Percentiles rank a stretch among this genome's conserved stretches.
Conservation (phyloP, 53 echinoderm and acorn worm species). For the Echinarachnius parma region DNA sequence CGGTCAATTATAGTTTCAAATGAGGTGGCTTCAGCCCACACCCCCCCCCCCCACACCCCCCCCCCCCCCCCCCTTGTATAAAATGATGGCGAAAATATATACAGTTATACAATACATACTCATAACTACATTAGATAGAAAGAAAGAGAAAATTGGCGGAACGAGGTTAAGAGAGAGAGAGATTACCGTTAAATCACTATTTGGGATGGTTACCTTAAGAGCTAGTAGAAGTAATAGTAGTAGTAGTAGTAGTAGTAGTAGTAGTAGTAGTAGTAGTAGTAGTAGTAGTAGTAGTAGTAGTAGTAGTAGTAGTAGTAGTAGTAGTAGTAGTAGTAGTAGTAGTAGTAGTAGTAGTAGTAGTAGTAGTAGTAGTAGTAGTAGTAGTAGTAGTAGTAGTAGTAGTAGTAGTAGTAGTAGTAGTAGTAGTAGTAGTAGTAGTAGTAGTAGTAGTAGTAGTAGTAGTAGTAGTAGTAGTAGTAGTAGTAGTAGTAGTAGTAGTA, state of each 20-base stretch:
- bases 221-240: background rate
- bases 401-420: background rate
- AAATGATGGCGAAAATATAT: too few species aligned
- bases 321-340: background rate
- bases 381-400: background rate
- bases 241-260: background rate
- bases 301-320: background rate
- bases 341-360: constrained; percentile 2
- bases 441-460: background rate
- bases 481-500: constrained; percentile 1
- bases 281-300: constrained; percentile 2
- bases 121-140: too few species aligned
- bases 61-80: too few species aligned
- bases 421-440: background rate
- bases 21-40: too few species aligned
- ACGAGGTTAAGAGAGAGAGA: too few species aligned
- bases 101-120: too few species aligned
- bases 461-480: background rate
- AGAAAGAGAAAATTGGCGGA: too few species aligned
- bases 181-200: too few species aligned
- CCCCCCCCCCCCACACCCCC: too few species aligned
- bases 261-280: background rate
- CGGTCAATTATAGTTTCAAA: too few species aligned
- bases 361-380: background rate
- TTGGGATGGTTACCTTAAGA: too few species aligned